Evolutionary conservation across 2,888 invertebrate genomes (phyloP).

Genomic region (Oxycera nigricornis): DNA sequence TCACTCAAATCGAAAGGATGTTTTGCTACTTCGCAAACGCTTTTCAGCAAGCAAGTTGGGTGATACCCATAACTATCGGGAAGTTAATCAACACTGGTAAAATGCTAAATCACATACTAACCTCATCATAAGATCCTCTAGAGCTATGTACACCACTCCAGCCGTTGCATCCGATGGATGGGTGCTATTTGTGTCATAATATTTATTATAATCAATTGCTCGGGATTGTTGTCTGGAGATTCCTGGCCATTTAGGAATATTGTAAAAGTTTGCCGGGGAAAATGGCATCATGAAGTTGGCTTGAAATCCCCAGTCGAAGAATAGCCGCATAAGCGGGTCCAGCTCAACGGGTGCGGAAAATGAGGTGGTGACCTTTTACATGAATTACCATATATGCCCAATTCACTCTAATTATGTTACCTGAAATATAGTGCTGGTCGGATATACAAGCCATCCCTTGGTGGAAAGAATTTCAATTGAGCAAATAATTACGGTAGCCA

Average conservation of each 20-base stretch:
- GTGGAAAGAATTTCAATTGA: too few relatives aligned
- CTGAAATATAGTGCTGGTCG: slow-evolving; percentile 16
- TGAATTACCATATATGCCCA: background rate
- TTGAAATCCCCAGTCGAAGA: slow-evolving; percentile 60
- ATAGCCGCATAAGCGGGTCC: slow-evolving; percentile 55
- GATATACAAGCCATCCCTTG: slow-evolving; percentile 17
- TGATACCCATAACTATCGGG: slow-evolving; percentile 67
- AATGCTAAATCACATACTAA: slow-evolving; percentile 12
- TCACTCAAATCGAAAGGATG: slow-evolving; percentile 66
- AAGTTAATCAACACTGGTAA: background rate
- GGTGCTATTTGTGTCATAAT: slow-evolving; percentile 31
- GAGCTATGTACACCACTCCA: slow-evolving; percentile 57
- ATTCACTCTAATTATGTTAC: background rate
- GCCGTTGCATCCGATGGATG: slow-evolving; percentile 60
- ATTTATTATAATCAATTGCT: slow-evolving; percentile 26
- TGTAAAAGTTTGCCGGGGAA: slow-evolving; percentile 55
- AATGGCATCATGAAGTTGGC: slow-evolving; percentile 57
- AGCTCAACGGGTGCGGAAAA: slow-evolving; percentile 57
- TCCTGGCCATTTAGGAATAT: slow-evolving; percentile 58
- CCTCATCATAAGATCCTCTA: slow-evolving; percentile 54
- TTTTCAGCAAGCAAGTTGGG: slow-evolving; percentile 73
- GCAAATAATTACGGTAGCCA: too few relatives aligned
- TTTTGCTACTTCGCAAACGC: slow-evolving; percentile 72
- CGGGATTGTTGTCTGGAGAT: slow-evolving; percentile 27
- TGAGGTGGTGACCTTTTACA: slow-evolving; percentile 55